Conservation (phyloP, 2,888 invertebrate genomes). For the Bhutanitis thaidina region DNA sequence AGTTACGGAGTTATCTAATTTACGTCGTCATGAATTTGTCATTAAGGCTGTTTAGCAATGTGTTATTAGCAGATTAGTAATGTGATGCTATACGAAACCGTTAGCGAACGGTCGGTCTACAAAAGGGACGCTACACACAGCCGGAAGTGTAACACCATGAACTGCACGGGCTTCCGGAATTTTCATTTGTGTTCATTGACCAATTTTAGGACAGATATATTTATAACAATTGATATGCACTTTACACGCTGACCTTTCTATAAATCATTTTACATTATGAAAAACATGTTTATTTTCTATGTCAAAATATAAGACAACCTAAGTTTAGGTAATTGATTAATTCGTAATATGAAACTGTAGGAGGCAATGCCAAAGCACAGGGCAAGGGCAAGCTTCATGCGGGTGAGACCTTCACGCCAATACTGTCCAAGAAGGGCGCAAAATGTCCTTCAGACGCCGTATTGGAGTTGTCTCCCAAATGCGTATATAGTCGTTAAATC, state of each 20-base stretch:
- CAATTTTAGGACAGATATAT: constrained; percentile 16
- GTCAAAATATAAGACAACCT: no score
- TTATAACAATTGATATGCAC: constrained; percentile 13
- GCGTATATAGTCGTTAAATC: background rate
- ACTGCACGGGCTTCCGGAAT: constrained; percentile 54
- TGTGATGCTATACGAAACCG: constrained; percentile 44
- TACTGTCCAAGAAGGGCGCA: constrained; percentile 44
- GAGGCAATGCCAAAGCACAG: background rate
- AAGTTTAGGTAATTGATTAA: no score
- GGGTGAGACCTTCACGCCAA: constrained; percentile 48
- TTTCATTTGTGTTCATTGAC: constrained; percentile 30
- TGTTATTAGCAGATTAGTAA: constrained; percentile 33
- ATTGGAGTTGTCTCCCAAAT: background rate
- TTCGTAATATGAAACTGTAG: background rate
- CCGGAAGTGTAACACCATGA: constrained; percentile 55
- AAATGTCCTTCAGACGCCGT: constrained; percentile 34
- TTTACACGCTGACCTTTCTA: constrained; percentile 9
- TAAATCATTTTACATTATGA: background rate
- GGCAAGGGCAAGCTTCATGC: constrained; percentile 47
- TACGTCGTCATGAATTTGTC: constrained; percentile 30
- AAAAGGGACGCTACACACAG: constrained; percentile 44
- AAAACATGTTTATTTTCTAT: no score
- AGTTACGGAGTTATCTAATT: no score
- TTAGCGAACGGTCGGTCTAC: constrained; percentile 54
- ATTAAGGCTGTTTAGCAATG: constrained; percentile 28